These are phyloP conservation scores for Drosophila leonis DNA, from an alignment of 2,888 invertebrate species.

Conservation along the genomic window DNA sequence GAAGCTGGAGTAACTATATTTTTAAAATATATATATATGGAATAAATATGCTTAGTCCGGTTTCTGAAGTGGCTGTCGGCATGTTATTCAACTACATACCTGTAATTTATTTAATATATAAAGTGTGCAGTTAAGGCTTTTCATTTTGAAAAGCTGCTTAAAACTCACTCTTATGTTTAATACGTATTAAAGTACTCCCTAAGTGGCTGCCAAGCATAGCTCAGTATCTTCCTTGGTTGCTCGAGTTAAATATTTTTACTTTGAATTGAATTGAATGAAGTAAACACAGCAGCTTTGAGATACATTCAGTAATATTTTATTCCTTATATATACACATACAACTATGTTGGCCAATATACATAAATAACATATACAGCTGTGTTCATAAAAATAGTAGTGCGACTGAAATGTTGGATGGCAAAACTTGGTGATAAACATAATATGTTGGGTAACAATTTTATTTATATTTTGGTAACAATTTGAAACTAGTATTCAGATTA, in stretches of 20 bases:
- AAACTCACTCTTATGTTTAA: too few relatives aligned
- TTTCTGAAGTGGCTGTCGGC: not conserved
- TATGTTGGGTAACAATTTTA: too few relatives aligned
- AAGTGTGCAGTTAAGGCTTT: not conserved
- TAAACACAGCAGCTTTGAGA: too few relatives aligned
- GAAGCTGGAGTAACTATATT: not conserved
- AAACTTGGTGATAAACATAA: too few relatives aligned
- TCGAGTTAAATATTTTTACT: not conserved
- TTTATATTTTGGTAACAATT: too few relatives aligned
- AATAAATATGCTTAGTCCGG: not conserved
- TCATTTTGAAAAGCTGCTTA: not conserved
- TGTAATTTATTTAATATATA: not conserved
- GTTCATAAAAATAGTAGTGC: too few relatives aligned
- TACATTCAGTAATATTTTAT: not conserved
- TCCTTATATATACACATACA: not conserved
- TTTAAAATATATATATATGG: not conserved
- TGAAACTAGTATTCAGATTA: too few relatives aligned
- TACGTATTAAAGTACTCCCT: too few relatives aligned
- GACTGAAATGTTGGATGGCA: too few relatives aligned
- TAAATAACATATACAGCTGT: too few relatives aligned
- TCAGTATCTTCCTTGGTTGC: not conserved
- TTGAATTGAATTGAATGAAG: not conserved
- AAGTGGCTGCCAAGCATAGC: not conserved
- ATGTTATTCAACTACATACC: not conserved
- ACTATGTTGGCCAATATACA: too few relatives aligned